phyloP scores from a whole-genome alignment of 2,113 vertebrate genomes.

The Megalops atlanticus region DNA sequence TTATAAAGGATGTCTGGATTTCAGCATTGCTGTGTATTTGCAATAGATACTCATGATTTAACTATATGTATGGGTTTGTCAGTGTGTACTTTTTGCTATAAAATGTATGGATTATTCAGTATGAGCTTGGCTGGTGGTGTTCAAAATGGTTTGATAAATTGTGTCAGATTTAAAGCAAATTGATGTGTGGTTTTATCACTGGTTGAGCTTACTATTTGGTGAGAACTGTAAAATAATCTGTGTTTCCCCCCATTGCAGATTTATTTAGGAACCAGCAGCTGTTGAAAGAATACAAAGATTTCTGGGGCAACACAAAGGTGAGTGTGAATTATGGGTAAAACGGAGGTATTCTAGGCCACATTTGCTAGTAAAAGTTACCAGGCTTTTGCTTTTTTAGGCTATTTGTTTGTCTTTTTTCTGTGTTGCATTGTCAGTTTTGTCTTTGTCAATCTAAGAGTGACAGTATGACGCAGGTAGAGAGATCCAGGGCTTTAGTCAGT shows the following conservation, averaged over 20 bases:
- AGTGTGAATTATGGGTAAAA: conserved; percentile 36
- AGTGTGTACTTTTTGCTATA: too few relatives aligned
- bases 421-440: background rate
- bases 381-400: background rate
- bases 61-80: too few relatives aligned
- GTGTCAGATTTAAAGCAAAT: too few relatives aligned
- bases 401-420: background rate
- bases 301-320: conserved; percentile 97
- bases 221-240: too few relatives aligned
- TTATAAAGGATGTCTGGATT: background rate
- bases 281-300: conserved; percentile 92
- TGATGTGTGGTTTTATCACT: too few relatives aligned
- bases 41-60: too few relatives aligned
- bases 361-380: too few relatives aligned
- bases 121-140: too few relatives aligned
- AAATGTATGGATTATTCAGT: too few relatives aligned
- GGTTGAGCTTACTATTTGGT: too few relatives aligned
- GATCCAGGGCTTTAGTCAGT: background rate
- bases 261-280: conserved; percentile 90
- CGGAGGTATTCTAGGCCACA: too few relatives aligned
- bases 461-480: background rate
- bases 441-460: background rate
- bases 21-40: background rate
- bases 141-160: too few relatives aligned
- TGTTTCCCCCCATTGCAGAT: conserved; percentile 66